phyloP scores from a whole-genome alignment of 1,140 invertebrate species.

The Hylaeus anthracinus region DNA sequence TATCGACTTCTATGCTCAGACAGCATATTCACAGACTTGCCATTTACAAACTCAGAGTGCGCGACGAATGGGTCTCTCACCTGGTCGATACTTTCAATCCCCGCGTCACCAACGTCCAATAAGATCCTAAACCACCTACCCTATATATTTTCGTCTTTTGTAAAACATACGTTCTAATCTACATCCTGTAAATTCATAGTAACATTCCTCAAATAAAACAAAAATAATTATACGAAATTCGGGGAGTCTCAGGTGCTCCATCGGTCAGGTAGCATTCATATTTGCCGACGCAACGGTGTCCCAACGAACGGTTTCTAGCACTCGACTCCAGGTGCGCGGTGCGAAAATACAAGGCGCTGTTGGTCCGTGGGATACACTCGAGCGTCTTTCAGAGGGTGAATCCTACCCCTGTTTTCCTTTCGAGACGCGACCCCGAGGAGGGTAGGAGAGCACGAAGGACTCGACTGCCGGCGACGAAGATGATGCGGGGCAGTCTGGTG shows the following conservation, averaged over 20 bases:
- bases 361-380: constrained; percentile 38
- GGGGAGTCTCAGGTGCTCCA: background rate
- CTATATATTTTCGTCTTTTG: no score
- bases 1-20: no score
- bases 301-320: constrained; percentile 49
- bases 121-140: no score
- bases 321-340: constrained; percentile 59
- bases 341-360: constrained; percentile 26
- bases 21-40: no score
- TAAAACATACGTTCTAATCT: no score
- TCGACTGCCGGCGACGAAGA: constrained; percentile 59
- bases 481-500: constrained; percentile 64
- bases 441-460: constrained; percentile 54
- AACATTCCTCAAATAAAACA: background rate
- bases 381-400: constrained; percentile 54
- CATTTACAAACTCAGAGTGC: no score
- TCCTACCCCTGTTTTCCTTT: constrained; percentile 63
- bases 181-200: no score
- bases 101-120: no score
- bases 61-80: no score
- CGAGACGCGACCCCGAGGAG: constrained; percentile 51
- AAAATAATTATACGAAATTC: background rate
- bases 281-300: constrained; percentile 48
- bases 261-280: constrained; percentile 16
- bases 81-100: no score